These are phyloP conservation scores for Diabrotica undecimpunctata DNA, from an alignment of 1,140 invertebrate genomes.

Conservation along the genomic window DNA sequence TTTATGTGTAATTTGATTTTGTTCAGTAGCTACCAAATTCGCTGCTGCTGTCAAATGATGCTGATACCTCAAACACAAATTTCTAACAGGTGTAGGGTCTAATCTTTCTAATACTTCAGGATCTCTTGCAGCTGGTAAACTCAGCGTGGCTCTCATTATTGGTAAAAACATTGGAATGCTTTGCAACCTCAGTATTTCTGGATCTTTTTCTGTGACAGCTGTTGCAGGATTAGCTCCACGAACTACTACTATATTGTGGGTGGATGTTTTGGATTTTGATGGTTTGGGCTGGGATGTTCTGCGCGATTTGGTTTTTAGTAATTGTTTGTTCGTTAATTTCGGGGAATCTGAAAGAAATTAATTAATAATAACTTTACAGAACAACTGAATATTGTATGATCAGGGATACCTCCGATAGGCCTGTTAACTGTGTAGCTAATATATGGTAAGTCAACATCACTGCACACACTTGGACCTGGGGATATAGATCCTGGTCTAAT, in stretches of 20 bases:
- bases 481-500: slow-evolving; percentile 66
- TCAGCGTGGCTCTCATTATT: slow-evolving; percentile 85
- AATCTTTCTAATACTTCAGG: slow-evolving; percentile 81
- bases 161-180: slow-evolving; percentile 89
- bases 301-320: slow-evolving; percentile 39
- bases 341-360: slow-evolving; percentile 61
- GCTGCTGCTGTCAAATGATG: slow-evolving; percentile 70
- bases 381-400: neutral
- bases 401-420: slow-evolving; percentile 80
- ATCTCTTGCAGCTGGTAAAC: slow-evolving; percentile 79
- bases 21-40: slow-evolving; percentile 67
- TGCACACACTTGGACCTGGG: slow-evolving; percentile 82
- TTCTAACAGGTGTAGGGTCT: slow-evolving; percentile 60
- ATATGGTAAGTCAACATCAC: slow-evolving; percentile 87
- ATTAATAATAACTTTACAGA: too few relatives aligned
- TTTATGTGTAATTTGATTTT: slow-evolving; percentile 64
- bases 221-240: slow-evolving; percentile 64
- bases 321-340: slow-evolving; percentile 63
- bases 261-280: slow-evolving; percentile 34
- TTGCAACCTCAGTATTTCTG: slow-evolving; percentile 73
- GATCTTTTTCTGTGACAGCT: slow-evolving; percentile 68
- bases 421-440: slow-evolving; percentile 91
- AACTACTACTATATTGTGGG: slow-evolving; percentile 78
- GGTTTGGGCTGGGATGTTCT: slow-evolving; percentile 36
- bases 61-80: slow-evolving; percentile 68